Evolutionary conservation across 2,797 vertebrate species (phyloP), one percentile per base, ranked within the genome.

Genomic region (Gallinago nigripennis): DNA sequence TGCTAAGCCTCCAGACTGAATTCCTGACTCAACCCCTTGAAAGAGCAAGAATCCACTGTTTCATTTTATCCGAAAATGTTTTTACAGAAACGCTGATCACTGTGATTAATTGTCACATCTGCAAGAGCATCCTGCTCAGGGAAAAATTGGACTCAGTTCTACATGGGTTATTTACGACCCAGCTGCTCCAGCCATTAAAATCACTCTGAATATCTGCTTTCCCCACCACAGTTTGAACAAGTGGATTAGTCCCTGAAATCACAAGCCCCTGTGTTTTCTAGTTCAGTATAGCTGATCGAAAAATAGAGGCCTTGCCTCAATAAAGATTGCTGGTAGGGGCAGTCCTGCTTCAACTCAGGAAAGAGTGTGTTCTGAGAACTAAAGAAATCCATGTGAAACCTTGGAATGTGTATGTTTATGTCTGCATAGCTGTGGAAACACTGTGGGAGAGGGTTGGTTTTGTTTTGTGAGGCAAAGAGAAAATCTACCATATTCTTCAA

Each of bases 161-260:
- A 50, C 11, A 5, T 37, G 82, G 57, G 70, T 97, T 97, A 96
- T 98, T 98, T 98, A 97, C 12, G 30, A 82, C 63, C 69, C 97
- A 98, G 97, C 97, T 98, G 96, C 95, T 97, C 95, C 88, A 95
- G 92, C 91, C 95, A 89, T 96, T 96, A 96, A 95, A 93, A 94
- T 83, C 80, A 11, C 31, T 41, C 81, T 84, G 63, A 86, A 33
- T 64, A 82, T 90, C 84, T 97, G 57, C 70, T 96, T 91, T 94
- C 86, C 64, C 57, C 4, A 3, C 66, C 90, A 76, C 39, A 86
- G 75, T 89, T 76, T 80, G 92, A 96, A 96, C 86, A 87, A 95
- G 94, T 12, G 31, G 94, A 83, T 94, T 90, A 81, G 73, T 53
- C 83, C 91, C 92, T 90, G 75, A 90, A 78, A 91, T 91, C 86